Evolutionary conservation across 2,888 invertebrate species (phyloP).

Genomic region (Sphaerophoria taeniata): DNA sequence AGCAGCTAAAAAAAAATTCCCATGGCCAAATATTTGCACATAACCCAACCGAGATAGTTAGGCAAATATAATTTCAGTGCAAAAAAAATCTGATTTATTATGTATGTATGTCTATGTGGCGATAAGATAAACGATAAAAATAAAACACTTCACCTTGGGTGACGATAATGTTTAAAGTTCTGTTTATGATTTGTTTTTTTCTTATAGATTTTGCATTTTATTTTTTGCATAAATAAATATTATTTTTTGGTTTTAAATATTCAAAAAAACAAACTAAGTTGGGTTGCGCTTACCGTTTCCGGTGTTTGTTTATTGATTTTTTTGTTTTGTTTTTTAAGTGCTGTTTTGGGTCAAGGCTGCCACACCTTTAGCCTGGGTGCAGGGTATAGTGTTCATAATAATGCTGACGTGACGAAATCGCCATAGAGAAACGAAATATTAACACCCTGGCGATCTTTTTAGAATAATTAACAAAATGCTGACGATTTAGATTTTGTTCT

Average conservation of each 20-base stretch:
- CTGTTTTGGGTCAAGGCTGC: slow-evolving; percentile 58
- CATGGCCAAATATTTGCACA: slow-evolving; percentile 26
- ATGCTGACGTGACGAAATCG: slow-evolving; percentile 1
- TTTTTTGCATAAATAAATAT: slow-evolving; percentile 1
- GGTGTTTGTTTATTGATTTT: slow-evolving; percentile 52
- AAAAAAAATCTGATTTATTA: slow-evolving; percentile 8
- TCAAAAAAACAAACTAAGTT: slow-evolving; percentile 4
- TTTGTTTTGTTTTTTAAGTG: slow-evolving; percentile 40
- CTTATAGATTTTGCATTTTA: slow-evolving; percentile 1
- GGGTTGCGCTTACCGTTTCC: slow-evolving; percentile 33
- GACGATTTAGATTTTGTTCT: slow-evolving; percentile 1
- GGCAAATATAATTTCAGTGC: neutral
- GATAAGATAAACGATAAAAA: slow-evolving; percentile 24
- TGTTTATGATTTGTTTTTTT: neutral
- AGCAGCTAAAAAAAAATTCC: neutral
- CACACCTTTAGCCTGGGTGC: slow-evolving; percentile 15
- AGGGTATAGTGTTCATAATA: neutral
- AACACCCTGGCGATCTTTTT: slow-evolving; percentile 17
- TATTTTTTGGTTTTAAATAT: slow-evolving; percentile 16
- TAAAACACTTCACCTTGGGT: slow-evolving; percentile 9
- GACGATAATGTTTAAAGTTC: slow-evolving; percentile 8
- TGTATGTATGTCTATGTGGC: neutral
- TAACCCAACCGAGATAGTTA: neutral
- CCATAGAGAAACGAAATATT: slow-evolving; percentile 31
- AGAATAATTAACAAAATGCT: slow-evolving; percentile 20